Base-by-base conservation (phyloP, 2,113 vertebrate species). In the Pelecanoides urinatrix region DNA sequence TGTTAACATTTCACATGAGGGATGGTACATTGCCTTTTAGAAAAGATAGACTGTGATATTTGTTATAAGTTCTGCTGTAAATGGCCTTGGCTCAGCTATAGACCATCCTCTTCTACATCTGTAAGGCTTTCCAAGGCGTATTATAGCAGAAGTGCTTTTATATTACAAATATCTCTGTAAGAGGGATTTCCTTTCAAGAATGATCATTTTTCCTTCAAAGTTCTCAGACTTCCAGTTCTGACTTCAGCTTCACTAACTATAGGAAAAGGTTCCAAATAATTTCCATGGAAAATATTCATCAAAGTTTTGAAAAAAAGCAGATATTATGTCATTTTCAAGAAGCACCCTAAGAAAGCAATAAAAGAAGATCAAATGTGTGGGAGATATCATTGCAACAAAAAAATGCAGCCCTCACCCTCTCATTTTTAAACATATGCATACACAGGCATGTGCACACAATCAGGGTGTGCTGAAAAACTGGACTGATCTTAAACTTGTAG, bases 21-120 rank as follows among this genome's bases (percentile, higher is more conserved):
- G 56, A 93, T 76, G 62, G 32, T 80, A 96, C 62, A 93, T 27
- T 85, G 77, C 94, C 65, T 97, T 97, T 92, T 83, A 81, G 74
- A 97, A 97, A 95, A 86, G 80, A 94, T 85, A 23, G 36, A 68
- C 29, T 92, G 21, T 77, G 65, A 73, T 96, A 93, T 77, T 85
- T 97, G 36, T 63, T 92, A 87, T 72, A 72, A 81, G 19, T 94
- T 86, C 94, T 96, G 32, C 58, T 90, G 9, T n/a, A 68, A 92
- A 85, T 74, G 56, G 32, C 45, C 53, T 19, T 92, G 62, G 8
- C 16, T 95, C 32, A 88, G 65, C 44, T 95, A 82, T 30, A 88
- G 52, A 71, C 29, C 49, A 77, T 15, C 15, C n/a, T 14, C 30
- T 93, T 93, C 44, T 42, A 62, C 13, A 16, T 44, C 36, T 52